phyloP scores from a whole-genome alignment of 2,888 invertebrate genomes.

The Leptopilina syphax region DNA sequence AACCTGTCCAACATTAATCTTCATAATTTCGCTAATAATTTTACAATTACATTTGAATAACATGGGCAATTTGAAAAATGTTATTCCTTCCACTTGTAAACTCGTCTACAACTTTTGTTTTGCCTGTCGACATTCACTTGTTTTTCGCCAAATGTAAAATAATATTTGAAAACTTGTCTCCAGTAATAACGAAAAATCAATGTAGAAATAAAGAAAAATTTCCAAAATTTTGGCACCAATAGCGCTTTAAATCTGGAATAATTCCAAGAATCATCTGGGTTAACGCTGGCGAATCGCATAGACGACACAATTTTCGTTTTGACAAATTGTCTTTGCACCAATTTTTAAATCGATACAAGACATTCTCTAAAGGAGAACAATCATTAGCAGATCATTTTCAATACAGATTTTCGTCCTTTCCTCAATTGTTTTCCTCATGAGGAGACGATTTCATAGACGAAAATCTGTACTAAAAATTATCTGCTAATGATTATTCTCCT shows the following conservation, averaged over 20 bases:
- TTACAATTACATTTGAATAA: too few species aligned
- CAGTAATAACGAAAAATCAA: conserved; percentile 18
- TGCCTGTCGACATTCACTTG: not conserved
- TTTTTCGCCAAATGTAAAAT: not conserved
- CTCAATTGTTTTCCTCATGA: too few species aligned
- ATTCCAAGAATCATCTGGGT: conserved; percentile 71
- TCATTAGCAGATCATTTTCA: not conserved
- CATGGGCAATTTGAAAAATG: not conserved
- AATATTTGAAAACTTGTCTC: not conserved
- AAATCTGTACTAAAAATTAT: too few species aligned
- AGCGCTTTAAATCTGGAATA: conserved; percentile 63
- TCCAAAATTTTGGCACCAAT: conserved; percentile 64
- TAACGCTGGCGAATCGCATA: conserved; percentile 68
- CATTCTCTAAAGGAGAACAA: not conserved
- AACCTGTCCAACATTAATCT: too few species aligned
- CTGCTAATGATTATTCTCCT: too few species aligned
- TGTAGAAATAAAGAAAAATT: conserved; percentile 10
- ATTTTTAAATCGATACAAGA: conserved; percentile 15
- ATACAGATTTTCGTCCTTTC: too few species aligned
- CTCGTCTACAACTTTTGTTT: not conserved
- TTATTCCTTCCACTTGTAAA: not conserved
- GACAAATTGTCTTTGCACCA: conserved; percentile 46
- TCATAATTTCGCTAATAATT: too few species aligned
- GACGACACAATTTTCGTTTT: conserved; percentile 55
- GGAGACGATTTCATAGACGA: too few species aligned